Evolutionary conservation across 2,888 invertebrate species (phyloP).

Genomic region (Ophioninae sp.): DNA sequence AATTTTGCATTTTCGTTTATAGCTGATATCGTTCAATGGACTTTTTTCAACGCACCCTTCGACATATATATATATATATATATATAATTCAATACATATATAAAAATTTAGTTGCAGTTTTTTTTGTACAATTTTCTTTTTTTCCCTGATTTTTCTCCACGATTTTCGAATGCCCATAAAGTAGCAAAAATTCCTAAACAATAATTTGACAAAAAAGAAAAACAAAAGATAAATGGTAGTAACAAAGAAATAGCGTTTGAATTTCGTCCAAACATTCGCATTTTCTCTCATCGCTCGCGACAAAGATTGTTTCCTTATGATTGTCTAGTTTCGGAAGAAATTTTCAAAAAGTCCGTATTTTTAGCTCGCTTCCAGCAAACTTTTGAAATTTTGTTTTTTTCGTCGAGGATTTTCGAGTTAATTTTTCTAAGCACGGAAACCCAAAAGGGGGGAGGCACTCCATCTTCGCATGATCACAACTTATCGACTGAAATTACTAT

Average conservation of each 20-base stretch:
- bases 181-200: too few relatives aligned
- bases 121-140: slow-evolving; percentile 16
- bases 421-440: not conserved
- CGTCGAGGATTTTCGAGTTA: not conserved
- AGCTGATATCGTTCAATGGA: too few relatives aligned
- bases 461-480: slow-evolving; percentile 23
- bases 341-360: not conserved
- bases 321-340: not conserved
- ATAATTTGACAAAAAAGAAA: too few relatives aligned
- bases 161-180: not conserved
- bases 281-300: too few relatives aligned
- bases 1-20: too few relatives aligned
- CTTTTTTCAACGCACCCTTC: too few relatives aligned
- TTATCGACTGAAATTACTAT: slow-evolving; percentile 9
- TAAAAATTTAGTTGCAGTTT: not conserved
- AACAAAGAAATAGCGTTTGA: too few relatives aligned
- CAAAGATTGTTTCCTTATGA: not conserved
- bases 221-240: too few relatives aligned
- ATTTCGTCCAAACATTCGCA: too few relatives aligned
- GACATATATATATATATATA: not conserved
- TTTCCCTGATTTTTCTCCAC: too few relatives aligned
- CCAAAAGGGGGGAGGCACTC: slow-evolving; percentile 41
- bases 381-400: not conserved
- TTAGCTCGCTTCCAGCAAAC: not conserved
- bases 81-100: not conserved